Percentiles rank a stretch among this genome's conserved stretches.
phyloP scores from a whole-genome alignment of 2,797 vertebrate species.

The Synanceia verrucosa region DNA sequence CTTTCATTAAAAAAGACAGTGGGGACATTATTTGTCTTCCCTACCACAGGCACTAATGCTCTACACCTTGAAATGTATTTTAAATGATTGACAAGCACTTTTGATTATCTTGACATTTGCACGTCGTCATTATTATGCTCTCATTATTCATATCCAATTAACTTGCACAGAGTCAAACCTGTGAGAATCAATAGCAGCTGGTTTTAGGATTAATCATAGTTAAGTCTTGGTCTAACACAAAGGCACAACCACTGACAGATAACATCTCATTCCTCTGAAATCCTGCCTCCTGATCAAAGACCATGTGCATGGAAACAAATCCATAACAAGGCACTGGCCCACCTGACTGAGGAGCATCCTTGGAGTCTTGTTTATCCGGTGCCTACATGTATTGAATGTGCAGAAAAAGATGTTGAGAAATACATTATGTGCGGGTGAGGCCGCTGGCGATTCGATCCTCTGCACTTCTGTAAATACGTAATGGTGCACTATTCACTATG shows the following conservation, averaged over 20 bases:
- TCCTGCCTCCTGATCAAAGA: conserved; percentile 60
- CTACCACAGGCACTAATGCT: not conserved
- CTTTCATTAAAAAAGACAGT: conserved; percentile 2
- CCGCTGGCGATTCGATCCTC: conserved; percentile 33
- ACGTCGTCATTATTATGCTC: conserved; percentile 35
- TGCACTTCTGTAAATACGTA: conserved; percentile 33
- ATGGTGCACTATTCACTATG: conserved; percentile 37
- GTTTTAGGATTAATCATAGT: conserved; percentile 52
- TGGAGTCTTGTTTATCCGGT: conserved; percentile 39
- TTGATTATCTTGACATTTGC: conserved; percentile 52
- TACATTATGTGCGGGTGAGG: conserved; percentile 37
- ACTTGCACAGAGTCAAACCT: conserved; percentile 47
- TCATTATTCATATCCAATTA: conserved; percentile 71
- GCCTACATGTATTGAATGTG: conserved; percentile 18
- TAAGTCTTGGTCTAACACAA: conserved; percentile 49
- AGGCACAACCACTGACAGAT: conserved; percentile 58
- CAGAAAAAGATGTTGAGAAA: conserved; percentile 6
- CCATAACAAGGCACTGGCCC: conserved; percentile 55
- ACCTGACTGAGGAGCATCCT: conserved; percentile 50
- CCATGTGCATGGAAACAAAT: conserved; percentile 74
- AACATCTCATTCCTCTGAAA: conserved; percentile 66
- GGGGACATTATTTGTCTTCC: not conserved
- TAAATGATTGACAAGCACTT: conserved; percentile 26
- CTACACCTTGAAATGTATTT: not conserved
- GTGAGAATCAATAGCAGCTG: conserved; percentile 65